Conservation (phyloP, 1,140 invertebrate species). For the Drosophila chauvacae region DNA sequence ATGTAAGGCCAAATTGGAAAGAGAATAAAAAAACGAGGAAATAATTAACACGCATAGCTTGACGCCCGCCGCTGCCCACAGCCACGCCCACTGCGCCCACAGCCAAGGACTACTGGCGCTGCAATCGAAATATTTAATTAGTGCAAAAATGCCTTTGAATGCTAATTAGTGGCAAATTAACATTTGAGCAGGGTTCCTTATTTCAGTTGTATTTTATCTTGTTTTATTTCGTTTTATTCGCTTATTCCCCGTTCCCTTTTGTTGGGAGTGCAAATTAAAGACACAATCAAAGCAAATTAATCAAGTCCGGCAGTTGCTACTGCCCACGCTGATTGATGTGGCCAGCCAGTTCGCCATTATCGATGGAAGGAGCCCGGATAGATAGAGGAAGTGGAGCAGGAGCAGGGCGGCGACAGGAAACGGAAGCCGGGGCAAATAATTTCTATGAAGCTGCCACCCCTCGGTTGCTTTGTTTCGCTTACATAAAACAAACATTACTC, state of each 20-base stretch:
- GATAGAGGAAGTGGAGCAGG: background rate
- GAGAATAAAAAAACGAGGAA: conserved; percentile 35
- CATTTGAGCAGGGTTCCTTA: conserved; percentile 58
- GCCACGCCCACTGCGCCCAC: conserved; percentile 9
- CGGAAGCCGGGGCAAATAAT: conserved; percentile 46
- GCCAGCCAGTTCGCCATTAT: conserved; percentile 56
- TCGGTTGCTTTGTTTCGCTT: conserved; percentile 56
- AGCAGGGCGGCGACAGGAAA: conserved; percentile 3
- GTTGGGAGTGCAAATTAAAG: conserved; percentile 71
- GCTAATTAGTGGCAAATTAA: conserved; percentile 83
- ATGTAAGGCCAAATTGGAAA: conserved; percentile 56
- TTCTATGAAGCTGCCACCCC: conserved; percentile 43
- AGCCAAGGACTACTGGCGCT: conserved; percentile 42
- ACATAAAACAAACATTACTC: conserved; percentile 71
- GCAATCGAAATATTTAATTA: conserved; percentile 83
- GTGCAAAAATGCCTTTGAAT: conserved; percentile 81
- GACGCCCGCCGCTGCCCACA: conserved; percentile 15
- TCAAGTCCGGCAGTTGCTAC: conserved; percentile 68
- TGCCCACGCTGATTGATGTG: conserved; percentile 68
- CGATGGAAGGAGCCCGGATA: conserved; percentile 27
- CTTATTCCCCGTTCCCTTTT: conserved; percentile 5
- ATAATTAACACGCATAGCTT: conserved; percentile 67
- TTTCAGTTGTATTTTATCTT: conserved; percentile 31
- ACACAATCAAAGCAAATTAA: conserved; percentile 82
- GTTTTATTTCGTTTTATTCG: conserved; percentile 19